phyloP scores from a whole-genome alignment of 2,797 vertebrate genomes.

The Halcyon leucocephala region DNA sequence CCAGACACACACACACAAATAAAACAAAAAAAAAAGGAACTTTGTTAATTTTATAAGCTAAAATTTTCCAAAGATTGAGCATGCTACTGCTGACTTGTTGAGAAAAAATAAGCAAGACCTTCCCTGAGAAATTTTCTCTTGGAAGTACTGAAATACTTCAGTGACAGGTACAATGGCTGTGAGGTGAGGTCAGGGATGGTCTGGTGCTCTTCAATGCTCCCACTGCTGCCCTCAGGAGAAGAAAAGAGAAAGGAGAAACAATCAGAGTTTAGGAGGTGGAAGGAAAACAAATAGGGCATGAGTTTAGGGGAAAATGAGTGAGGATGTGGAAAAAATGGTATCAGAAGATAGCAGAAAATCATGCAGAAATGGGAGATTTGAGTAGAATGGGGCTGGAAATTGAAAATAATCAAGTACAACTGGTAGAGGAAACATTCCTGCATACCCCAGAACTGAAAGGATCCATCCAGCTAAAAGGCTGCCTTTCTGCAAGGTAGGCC shows the following conservation, averaged over 20 bases:
- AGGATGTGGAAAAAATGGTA: neutral
- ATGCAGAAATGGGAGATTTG: neutral
- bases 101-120: neutral
- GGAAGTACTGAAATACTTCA: neutral
- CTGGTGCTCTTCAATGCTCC: rapidly evolving
- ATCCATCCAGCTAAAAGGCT: neutral
- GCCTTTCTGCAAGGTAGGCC: neutral
- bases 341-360: neutral
- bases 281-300: neutral
- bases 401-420: neutral
- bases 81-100: neutral
- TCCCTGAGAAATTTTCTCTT: neutral
- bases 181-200: rapidly evolving
- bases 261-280: neutral
- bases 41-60: neutral
- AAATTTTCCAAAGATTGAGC: neutral
- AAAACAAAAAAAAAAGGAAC: no score
- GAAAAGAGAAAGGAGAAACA: neutral
- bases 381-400: neutral
- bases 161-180: rapidly evolving
- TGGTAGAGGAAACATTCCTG: neutral
- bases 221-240: neutral
- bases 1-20: rapidly evolving
- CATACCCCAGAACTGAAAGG: neutral
- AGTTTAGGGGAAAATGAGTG: neutral